Base-by-base conservation (phyloP, 1,140 invertebrate species). In the Eriosoma lanigerum region DNA sequence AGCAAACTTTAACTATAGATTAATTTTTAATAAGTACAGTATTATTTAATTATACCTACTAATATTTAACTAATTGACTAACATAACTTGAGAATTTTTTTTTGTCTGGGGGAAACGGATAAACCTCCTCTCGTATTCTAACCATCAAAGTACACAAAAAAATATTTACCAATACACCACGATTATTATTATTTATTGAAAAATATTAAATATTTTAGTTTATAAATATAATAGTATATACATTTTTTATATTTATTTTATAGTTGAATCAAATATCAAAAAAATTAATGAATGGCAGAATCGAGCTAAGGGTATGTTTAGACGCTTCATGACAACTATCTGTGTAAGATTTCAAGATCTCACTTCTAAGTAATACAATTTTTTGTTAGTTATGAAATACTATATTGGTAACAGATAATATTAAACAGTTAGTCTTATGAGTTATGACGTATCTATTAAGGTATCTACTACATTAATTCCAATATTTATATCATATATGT, bases 311-410 rank as follows among this genome's bases (percentile, higher is more conserved):
- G 81, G 60, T 54, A 72, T 54, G 12, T 78, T 81, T 52, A 78
- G 72, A 58, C 58, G 81, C 29, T 81, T 81, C 26, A 64, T 81
- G 46, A 81, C 81, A 8, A 66, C 81, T 0, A 66, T 81, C 21
- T 81, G 81, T 52, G 72, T 81, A 44, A 24, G 81, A 56, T 66
- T 81, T 66, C 81, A 81, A 83, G 83, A 82, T 83, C 85, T 83
- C 82, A 85, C 84, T 12, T 78, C 75, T 1, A 78, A 78, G 44
- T 78, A 78, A 60, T 72, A 4, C 17, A 52, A 50, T 54, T 3
- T 54, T 3, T 8, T 15, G 15, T 54, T 54, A n/a, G 1, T 1
- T 15, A 54, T 3, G 29, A 29, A 15, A 12, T 52, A 50, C 9
- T 72, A 52, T n/a, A 72, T 29, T 52, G 46, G 12, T 32, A 72